A percentile compares a stretch with the other conserved stretches of the same genome.
phyloP scores from a whole-genome alignment of 2,797 vertebrate genomes.

The Cryptoblepharus egeriae region DNA sequence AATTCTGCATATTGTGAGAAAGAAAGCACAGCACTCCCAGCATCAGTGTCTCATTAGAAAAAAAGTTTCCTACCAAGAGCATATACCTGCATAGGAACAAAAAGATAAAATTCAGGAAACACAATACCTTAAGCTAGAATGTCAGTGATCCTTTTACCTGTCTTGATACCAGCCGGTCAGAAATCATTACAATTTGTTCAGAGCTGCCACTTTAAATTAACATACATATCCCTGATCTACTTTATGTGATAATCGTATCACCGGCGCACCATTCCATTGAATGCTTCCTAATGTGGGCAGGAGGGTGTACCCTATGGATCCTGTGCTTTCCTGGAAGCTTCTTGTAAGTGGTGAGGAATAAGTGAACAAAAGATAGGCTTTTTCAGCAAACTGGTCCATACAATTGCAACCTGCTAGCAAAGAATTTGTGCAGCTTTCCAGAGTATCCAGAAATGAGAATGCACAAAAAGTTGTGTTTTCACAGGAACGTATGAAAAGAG shows the following conservation, averaged over 20 bases:
- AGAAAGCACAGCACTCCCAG: not conserved
- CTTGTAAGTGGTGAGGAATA: not conserved
- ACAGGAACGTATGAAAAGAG: not conserved
- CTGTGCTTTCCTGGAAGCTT: not conserved
- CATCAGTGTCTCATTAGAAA: slow-evolving; percentile 7
- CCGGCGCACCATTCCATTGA: not conserved
- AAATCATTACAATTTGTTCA: not conserved
- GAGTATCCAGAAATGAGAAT: not conserved
- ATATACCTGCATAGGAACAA: not conserved
- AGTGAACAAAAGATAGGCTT: not conserved
- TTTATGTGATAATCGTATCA: not conserved
- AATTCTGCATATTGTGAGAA: not conserved
- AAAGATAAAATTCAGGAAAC: slow-evolving; percentile 4
- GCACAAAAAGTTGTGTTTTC: not conserved
- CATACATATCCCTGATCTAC: not conserved
- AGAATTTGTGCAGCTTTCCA: not conserved
- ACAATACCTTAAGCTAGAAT: not conserved
- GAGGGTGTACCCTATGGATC: not conserved
- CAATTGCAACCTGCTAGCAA: too few relatives aligned
- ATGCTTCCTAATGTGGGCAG: not conserved
- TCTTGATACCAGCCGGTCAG: slow-evolving; percentile 1
- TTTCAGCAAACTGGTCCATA: not conserved
- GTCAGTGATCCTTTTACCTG: not conserved
- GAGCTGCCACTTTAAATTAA: slow-evolving; percentile 7
- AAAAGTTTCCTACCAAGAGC: not conserved